Base-by-base conservation (phyloP, 2,888 invertebrate species). In the Dryococelus australis region DNA sequence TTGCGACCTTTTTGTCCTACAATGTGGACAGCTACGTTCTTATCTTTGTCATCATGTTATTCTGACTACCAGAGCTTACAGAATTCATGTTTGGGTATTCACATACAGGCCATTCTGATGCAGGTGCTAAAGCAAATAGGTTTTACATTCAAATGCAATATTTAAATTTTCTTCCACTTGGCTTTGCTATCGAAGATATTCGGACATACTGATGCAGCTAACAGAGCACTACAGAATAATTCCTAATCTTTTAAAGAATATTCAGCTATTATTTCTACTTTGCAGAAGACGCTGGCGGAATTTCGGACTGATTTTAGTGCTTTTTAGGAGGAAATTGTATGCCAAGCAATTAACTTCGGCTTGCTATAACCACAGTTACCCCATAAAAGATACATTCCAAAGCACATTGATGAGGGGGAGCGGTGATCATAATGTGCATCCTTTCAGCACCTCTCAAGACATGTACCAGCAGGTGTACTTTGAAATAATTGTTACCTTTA, bases 351-450 rank as follows among this genome's bases (percentile, higher is more conserved):
- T 8, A 27, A 79, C 79, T 16, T 79, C 27, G 79, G 6, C 79
- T 79, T 79, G 79, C 79, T 16, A 79, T 8, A 79, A 26, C 79
- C 79, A 79, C 79, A 79, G 20, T 16, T 79, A 79, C 79, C 79
- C 20, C 79, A 10, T 65, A 79, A 79, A 79, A 79, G 79, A 24
- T 79, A 79, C 79, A 79, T 79, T 79, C 79, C 79, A 79, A n/a
- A 79, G 8, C 16, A 20, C 79, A 79, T 79, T 79, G 79, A 79
- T 80, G n/a, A 16, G 13, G n/a, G n/a, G 24, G 24, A 28, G 24
- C n/a, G n/a, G 80, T 80, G 80, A 80, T 13, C 24, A 80, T n/a
- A n/a, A n/a, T 80, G n/a, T 80, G 13, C 10, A 79, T 79, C 16
- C 79, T 79, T 8, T 79, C n/a, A 8, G 79, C 27, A 79, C 80